Evolutionary conservation across 2,113 vertebrate genomes (phyloP), one percentile per base, ranked within the genome.

Genomic region (Anguilla japonica): DNA sequence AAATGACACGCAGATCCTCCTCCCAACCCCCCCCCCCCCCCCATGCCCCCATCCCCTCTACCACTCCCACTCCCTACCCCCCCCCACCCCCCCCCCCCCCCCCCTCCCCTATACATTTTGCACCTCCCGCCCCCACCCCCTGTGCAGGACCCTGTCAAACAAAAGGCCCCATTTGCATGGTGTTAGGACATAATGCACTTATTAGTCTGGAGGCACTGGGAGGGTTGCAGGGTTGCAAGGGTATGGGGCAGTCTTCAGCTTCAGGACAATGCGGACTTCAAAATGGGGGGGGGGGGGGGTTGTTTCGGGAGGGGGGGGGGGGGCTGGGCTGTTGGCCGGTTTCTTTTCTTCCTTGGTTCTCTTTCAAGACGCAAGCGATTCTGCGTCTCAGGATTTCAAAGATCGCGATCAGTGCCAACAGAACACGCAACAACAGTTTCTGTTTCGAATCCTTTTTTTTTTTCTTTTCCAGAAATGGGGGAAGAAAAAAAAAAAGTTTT

Each of bases 151-250:
- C 87, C 87, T 87, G 80, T 67, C 41, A 82, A 89, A 91, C 91
- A 91, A 91, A 91, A 89, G 90, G 85, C 83, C 85, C 90, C 88
- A 91, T 91, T 91, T 91, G 91, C 89, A 91, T 88, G 84, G 90
- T 91, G 91, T 89, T 88, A 90, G 88, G 87, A 84, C 87, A 91
- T 91, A 91, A 91, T 91, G 89, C 91, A 90, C 89, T 91, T 91
- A 91, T 91, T 91, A 91, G 91, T 90, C 89, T 89, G 91, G 81
- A 84, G 91, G 88, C 83, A 83, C 88, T 85, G 83, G 83, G 87
- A 87, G 90, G 91, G 89, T 88, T 89, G 87, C 86, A 89, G 89
- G 88, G 90, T 85, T 50, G 56, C 78, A 14, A 39, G 75, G 40
- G 75, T 87, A 86, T 86, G 83, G 87, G 88, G 87, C 89, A 86